Base-by-base conservation (phyloP, 1,140 invertebrate genomes). In the Drosophila tsacasi region DNA sequence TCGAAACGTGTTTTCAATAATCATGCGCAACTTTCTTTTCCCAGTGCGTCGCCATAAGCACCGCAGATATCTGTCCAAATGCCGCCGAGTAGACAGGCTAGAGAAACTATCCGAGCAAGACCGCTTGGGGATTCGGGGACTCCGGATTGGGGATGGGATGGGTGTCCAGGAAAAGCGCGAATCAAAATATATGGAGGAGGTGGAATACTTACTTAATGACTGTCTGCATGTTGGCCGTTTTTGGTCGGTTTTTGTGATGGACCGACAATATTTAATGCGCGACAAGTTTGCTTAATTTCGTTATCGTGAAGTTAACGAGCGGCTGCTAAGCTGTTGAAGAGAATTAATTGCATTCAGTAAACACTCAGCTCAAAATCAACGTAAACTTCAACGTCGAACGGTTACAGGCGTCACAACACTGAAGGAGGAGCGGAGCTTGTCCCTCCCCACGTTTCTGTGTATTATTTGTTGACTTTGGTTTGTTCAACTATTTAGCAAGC, bases 1-100 rank as follows among this genome's bases (percentile, higher is more conserved):
- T 25, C 60, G 67, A 72, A 87, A 87, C 83, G 77, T 83, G 83
- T 87, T 87, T 89, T 81, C 60, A 87, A 83, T 87, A 87, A 89
- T 78, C 80, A 87, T 83, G 83, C 84, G 73, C 83, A 89, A 83
- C 83, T 87, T 87, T 87, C 83, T 89, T 87, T 87, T 87, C 68
- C 62, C 68, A 57, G 63, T 47, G 61, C 42, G 75, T 66, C 58
- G 52, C 61, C 65, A 78, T 57, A 60, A 62, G 35, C 37, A 25
- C 21, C 65, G 40, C 42, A 44, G 32, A 60, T 52, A 59, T 67
- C 37, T 71, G 60, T 4, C 32, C 32, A 10, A 32, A 32, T 32
- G 32, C 32, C 32, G 47, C 49, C 39, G 61, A 65, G 50, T 61
- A 69, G 62, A 57, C 61, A 30, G 57, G 61, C 42, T 49, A 62